A percentile compares a stretch with the other conserved stretches of the same genome.
phyloP scores from a whole-genome alignment of 2,113 vertebrate species.

The Daboia siamensis region DNA sequence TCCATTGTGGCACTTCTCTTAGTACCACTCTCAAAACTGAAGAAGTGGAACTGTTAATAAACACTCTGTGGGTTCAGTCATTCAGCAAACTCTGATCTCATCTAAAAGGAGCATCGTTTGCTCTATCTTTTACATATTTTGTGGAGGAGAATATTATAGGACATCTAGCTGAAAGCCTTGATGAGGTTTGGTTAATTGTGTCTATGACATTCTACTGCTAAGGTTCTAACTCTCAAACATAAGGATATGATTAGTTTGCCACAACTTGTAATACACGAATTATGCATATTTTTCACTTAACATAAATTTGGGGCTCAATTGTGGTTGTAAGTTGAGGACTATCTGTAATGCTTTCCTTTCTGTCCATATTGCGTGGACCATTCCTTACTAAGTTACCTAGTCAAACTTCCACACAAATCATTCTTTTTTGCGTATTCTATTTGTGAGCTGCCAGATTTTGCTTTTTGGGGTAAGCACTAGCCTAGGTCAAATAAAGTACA shows the following conservation, averaged over 20 bases:
- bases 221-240: not conserved
- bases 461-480: not conserved
- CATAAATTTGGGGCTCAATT: not conserved
- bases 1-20: not conserved
- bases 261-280: not conserved
- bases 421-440: not conserved
- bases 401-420: not conserved
- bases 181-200: not conserved
- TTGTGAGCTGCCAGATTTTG: not conserved
- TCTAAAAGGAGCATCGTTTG: not conserved
- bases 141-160: not conserved
- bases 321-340: not conserved
- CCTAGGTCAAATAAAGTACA: not conserved
- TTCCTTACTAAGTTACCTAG: not conserved
- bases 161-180: not conserved
- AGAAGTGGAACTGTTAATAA: not conserved
- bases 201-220: not conserved
- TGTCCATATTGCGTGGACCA: not conserved
- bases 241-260: not conserved
- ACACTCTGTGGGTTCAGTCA: not conserved
- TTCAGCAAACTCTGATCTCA: not conserved
- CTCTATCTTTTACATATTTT: not conserved
- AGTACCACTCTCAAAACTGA: not conserved
- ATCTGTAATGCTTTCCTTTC: not conserved
- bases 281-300: not conserved